A percentile compares a stretch with the other conserved stretches of the same genome.
Conservation (phyloP, 2,113 vertebrate genomes). For the Progne subis region DNA sequence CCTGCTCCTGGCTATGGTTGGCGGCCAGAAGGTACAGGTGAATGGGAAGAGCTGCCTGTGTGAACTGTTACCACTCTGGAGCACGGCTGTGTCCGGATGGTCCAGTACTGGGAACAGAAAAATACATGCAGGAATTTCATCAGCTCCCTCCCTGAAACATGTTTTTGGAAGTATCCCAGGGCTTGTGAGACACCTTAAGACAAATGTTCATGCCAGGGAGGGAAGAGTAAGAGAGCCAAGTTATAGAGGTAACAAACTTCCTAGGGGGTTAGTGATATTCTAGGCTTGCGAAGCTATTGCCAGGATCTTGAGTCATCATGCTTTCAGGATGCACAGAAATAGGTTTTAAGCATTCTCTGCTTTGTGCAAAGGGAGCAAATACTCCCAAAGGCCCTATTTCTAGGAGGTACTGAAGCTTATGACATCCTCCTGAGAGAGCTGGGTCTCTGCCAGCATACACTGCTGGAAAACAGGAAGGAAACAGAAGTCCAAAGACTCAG, state of each 20-base stretch:
- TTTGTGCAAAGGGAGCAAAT: background rate
- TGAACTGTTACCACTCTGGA: background rate
- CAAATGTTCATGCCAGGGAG: background rate
- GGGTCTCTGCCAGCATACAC: background rate
- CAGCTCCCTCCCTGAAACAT: background rate
- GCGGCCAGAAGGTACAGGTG: too few relatives aligned
- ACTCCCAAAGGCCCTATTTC: background rate
- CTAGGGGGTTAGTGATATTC: background rate
- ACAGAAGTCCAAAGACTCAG: background rate
- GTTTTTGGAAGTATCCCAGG: background rate
- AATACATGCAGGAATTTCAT: background rate
- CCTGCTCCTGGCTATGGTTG: accelerated
- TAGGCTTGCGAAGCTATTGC: background rate
- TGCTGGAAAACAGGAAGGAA: background rate
- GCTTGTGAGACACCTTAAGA: background rate
- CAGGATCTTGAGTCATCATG: background rate
- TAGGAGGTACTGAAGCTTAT: background rate
- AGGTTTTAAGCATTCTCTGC: background rate
- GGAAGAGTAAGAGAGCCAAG: background rate
- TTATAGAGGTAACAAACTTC: background rate
- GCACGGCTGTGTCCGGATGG: accelerated
- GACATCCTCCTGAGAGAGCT: background rate
- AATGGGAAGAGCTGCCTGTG: background rate
- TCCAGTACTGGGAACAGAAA: background rate
- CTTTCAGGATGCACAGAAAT: background rate